phyloP scores from a whole-genome alignment of 2,797 vertebrate species.

The Galago senegalensis region DNA sequence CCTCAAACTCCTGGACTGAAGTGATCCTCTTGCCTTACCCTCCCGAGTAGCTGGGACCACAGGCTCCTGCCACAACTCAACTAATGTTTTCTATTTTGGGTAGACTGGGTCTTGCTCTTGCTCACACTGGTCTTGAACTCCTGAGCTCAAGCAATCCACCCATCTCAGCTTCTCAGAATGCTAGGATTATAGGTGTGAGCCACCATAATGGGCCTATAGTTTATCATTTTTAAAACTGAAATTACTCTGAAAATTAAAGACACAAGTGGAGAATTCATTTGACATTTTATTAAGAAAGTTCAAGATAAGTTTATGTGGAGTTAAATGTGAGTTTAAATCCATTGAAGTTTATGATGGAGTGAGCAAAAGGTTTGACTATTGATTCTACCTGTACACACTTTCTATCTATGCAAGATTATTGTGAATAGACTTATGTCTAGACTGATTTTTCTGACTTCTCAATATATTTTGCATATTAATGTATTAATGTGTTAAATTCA shows the following conservation, averaged over 20 bases:
- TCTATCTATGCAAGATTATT: slow-evolving; percentile 24
- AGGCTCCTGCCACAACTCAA: no score
- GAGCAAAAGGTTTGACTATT: slow-evolving; percentile 10
- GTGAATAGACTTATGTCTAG: slow-evolving; percentile 44
- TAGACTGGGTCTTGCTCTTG: no score
- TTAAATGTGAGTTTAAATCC: slow-evolving; percentile 58
- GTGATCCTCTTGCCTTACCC: no score
- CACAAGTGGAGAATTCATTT: neutral
- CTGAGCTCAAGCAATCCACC: no score
- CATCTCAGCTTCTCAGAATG: no score
- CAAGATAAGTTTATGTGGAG: slow-evolving; percentile 71
- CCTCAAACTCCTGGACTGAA: no score
- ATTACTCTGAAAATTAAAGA: slow-evolving; percentile 44
- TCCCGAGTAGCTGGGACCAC: no score
- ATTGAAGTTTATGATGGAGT: slow-evolving; percentile 65
- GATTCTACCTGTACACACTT: neutral
- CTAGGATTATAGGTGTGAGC: no score
- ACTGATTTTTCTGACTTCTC: neutral
- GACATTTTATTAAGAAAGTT: slow-evolving; percentile 77
- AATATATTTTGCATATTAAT: neutral
- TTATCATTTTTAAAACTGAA: slow-evolving; percentile 58
- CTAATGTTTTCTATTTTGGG: no score
- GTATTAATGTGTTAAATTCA: slow-evolving; percentile 8
- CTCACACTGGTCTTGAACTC: no score
- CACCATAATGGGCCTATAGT: neutral